Evolutionary conservation across 2,888 invertebrate genomes (phyloP), one percentile per base, ranked within the genome.

Genomic region (Brenthis ino): DNA sequence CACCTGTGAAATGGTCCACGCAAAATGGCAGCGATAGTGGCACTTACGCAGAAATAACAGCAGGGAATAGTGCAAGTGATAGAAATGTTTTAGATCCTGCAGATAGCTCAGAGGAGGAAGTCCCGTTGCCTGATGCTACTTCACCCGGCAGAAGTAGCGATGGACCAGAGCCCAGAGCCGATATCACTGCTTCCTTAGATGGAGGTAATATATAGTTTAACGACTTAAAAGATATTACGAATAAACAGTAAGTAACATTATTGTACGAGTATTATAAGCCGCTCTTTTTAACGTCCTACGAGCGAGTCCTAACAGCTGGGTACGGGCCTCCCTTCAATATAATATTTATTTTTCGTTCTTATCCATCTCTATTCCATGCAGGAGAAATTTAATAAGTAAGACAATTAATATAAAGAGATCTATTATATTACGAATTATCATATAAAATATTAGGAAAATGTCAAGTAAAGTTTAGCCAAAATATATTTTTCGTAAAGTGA

Each of bases 1-100:
- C 93, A 4, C 93, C 93, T 0, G 83, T 92, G 43, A 90, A 88
- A 81, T 93, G 93, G 93, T 86, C 88, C 20, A 86, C 86, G 65
- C 93, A 92, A 72, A 93, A 93, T 66, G 93, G 93, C 4, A 92
- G 93, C 63, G 93, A 93, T 73, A 93, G 93, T 72, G 93, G 93
- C 2, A 93, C 93, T 16, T 93, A 93, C 72, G 93, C 93, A 13
- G 93, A 93, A 78, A 93, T 93, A 20, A 90, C 85, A 14, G 92
- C 87, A n/a, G 88, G 85, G 2, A 90, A 85, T 72, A 89, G 91
- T 67, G 86, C 87, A 4, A 92, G 91, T 66, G 93, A 93, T 71
- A 84, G 92, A 71, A 90, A 93, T 70, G 86, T 93, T 37, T 77
- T 93, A 72, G 93, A 93, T 65, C 92, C 93, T 6, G 93, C 88